Evolutionary conservation across 2,888 invertebrate genomes (phyloP).

Genomic region (Agrochola lota): DNA sequence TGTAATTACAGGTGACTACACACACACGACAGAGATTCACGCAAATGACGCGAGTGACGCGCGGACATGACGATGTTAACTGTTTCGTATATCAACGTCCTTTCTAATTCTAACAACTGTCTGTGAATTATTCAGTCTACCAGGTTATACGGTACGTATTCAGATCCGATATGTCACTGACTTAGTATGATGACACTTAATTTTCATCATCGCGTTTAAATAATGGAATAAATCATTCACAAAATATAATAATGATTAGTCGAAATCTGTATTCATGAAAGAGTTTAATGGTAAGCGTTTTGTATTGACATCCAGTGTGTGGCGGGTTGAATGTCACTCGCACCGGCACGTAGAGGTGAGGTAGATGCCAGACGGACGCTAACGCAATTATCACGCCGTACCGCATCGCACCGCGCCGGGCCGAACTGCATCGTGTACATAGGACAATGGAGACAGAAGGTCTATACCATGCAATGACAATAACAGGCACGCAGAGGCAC

Average conservation of each 20-base stretch:
- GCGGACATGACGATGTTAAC: not conserved
- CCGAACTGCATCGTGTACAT: slow-evolving; percentile 1
- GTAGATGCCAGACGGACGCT: slow-evolving; percentile 61
- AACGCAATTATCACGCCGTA: slow-evolving; percentile 65
- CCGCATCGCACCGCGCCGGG: not conserved
- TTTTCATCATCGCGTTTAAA: not conserved
- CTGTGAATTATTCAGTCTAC: not conserved
- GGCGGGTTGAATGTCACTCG: slow-evolving; percentile 5
- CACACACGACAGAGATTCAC: too few species aligned
- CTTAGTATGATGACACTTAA: not conserved
- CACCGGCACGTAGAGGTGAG: too few species aligned
- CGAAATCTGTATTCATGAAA: not conserved
- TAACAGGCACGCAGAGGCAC: too few species aligned
- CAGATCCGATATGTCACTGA: not conserved
- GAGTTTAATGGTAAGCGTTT: not conserved
- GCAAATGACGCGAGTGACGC: not conserved
- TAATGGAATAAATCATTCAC: not conserved
- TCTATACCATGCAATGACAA: too few species aligned
- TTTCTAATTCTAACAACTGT: not conserved
- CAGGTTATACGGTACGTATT: not conserved
- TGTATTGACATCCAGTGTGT: slow-evolving; percentile 1
- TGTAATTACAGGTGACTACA: slow-evolving; percentile 32
- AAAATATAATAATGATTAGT: not conserved
- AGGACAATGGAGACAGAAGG: slow-evolving; percentile 28
- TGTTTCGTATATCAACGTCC: slow-evolving; percentile 5